Base-by-base conservation (phyloP, 2,113 vertebrate genomes). In the Phalacrocorax carbo region DNA sequence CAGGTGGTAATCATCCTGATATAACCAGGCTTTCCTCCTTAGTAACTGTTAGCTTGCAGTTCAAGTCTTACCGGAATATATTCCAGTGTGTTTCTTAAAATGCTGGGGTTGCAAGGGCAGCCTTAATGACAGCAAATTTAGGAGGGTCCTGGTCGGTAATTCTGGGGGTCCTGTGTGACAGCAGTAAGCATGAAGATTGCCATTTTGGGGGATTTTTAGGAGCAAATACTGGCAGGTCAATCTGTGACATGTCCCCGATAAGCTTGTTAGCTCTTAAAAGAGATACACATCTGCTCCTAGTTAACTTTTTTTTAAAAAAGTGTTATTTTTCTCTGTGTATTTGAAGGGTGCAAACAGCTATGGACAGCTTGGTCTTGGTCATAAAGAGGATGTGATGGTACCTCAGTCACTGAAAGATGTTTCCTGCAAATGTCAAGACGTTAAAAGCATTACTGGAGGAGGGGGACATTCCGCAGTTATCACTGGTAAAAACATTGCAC, bases 271-370 rank as follows among this genome's bases (percentile, higher is more conserved):
- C 58, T 82, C 23, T 14, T 77, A 64, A 38, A 46, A 70, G 32
- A 66, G n/a, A 27, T 34, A 3, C 27, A 3, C 77, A 9, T 26
- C 29, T 65, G 38, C 34, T 65, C 25, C 62, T 30, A 34, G 12
- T 51, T 78, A 64, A 68, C 32, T 44, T 81, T 57, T 1, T 10
- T 10, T 5, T 25, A 76, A 22, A 22, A 68, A 26, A 0, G 3
- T 20, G 9, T 65, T 79, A 5, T 80, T 84, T 83, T 88, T 82
- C 38, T 92, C 22, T 91, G 18, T 83, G 46, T 58, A 27, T 96
- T 68, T 68, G 17, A 96, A 99, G 99, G 99, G 99, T 85, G 98
- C 99, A 32, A 99, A 99, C 97, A 99, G 99, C 96, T 99, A 99
- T 36, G 99, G 99, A 29, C 99, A 99, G 60, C 99, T 99, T 93